Base-by-base conservation (phyloP, 2,888 invertebrate species). In the Strigamia maritima region DNA sequence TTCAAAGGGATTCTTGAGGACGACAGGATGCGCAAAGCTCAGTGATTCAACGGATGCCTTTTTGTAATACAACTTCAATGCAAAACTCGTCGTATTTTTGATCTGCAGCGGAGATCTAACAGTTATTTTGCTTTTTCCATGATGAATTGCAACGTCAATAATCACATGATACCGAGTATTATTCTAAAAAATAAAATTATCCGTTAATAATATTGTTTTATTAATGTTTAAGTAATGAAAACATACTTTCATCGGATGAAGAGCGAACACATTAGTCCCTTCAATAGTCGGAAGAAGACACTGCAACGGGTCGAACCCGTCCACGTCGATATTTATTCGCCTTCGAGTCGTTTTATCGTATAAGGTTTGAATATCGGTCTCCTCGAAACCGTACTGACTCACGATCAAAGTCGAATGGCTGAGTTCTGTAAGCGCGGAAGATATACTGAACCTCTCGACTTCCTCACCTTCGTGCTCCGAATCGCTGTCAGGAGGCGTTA, bases 51-150 rank as follows among this genome's bases (percentile, higher is more conserved):
- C 85, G 78, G 92, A 90, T 1, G 91, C 89, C 82, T 92, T 92
- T 83, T 92, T 91, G 86, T 93, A 93, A 83, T 90, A 90, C 14
- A 94, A 86, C 81, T 92, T 92, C 49, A 94, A 85, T 0, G 93
- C 90, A 84, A 92, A 91, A 0, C 92, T 91, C 0, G 94, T 92
- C 84, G 92, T 92, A 86, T 94, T 94, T 82, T 90, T 89, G 77
- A 93, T 88, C 92, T 93, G 91, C 60, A 94, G 85, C 0, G 94
- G 94, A 1, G 94, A 93, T 80, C 92, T 87, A 35, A 93, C 89
- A 0, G 90, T 89, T 70, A 94, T 90, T 81, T 87, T 88, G 83
- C 89, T 89, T 79, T 88, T 87, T 81, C 89, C 89, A 81, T 89
- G 89, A 81, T 90, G 89, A 6, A 90, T 90, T 38, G 88, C 88